Base-by-base conservation (phyloP, 2,888 invertebrate species). In the Saturnia japonica region DNA sequence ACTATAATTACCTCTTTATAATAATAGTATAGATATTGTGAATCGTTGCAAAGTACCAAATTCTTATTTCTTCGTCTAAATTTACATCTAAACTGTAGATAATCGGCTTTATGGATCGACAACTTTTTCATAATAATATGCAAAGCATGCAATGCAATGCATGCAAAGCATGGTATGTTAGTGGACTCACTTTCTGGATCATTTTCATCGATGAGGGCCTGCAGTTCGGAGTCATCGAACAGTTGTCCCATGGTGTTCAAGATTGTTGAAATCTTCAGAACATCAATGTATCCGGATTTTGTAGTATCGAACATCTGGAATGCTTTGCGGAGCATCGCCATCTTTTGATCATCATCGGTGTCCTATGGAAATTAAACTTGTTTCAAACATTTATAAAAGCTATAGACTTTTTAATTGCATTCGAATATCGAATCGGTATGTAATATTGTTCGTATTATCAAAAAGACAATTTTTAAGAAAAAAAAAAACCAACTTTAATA, bases 301-400 rank as follows among this genome's bases (percentile, higher is more conserved):
- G 97, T 96, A 77, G 98, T 98, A 93, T 99, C 99, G 86, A 98
- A 99, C 98, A 99, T 99, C 93, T 98, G 98, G 95, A 99, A 99
- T 82, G 98, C 98, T 91, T 98, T 98, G 87, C 98, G 97, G 95
- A 99, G 97, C 93, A 98, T 97, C 94, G 96, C 96, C 95, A 96
- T 95, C 91, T 97, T 97, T 88, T 97, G 97, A 80, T 96, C 96
- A 84, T 97, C 97, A 85, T 96, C 97, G 73, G 91, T 85, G 77
- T 94, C 94, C 94, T 94, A 78, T 16, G 77, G 78, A 72, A 80
- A 76, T 68, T 72, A 76, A 72, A 73, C 42, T 43, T 11, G 71
- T 42, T 57, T n/a, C 45, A 54, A 71, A 68, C 43, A 70, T 57
- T 54, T 71, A 66, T 11, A 3, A n/a, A n/a, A n/a, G n/a, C n/a